Conservation (phyloP, 2,113 vertebrate species). For the Leptobrachium ailaonicum region DNA sequence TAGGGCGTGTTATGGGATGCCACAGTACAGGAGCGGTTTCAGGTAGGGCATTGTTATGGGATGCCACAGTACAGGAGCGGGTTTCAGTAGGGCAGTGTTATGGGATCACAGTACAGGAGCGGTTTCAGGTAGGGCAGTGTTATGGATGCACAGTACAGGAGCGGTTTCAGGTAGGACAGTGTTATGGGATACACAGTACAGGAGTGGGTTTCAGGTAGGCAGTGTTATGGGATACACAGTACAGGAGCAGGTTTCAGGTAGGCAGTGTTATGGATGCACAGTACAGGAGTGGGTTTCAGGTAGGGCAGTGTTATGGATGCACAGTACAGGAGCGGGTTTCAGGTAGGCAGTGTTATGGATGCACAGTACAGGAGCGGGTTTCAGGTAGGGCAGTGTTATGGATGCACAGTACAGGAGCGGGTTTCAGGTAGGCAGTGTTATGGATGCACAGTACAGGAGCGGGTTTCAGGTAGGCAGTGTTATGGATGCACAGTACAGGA, state of each 20-base stretch:
- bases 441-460: too few species aligned
- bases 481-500: too few species aligned
- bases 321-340: too few species aligned
- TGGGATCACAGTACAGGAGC: neutral
- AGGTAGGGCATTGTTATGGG: neutral
- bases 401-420: too few species aligned
- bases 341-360: neutral
- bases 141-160: neutral
- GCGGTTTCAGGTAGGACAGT: neutral
- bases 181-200: neutral
- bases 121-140: neutral
- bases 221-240: neutral
- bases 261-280: neutral
- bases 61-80: neutral
- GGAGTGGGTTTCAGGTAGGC: neutral
- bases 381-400: too few species aligned
- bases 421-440: too few species aligned
- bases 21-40: too few species aligned
- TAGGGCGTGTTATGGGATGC: too few species aligned
- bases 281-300: too few species aligned
- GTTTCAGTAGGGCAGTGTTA: neutral
- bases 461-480: too few species aligned
- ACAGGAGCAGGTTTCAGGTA: neutral
- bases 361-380: too few species aligned
- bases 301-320: too few species aligned